A percentile compares a stretch with the other conserved stretches of the same genome.
Evolutionary conservation across 2,888 invertebrate genomes (phyloP).

Genomic region (Caenorhabditis sp.): DNA sequence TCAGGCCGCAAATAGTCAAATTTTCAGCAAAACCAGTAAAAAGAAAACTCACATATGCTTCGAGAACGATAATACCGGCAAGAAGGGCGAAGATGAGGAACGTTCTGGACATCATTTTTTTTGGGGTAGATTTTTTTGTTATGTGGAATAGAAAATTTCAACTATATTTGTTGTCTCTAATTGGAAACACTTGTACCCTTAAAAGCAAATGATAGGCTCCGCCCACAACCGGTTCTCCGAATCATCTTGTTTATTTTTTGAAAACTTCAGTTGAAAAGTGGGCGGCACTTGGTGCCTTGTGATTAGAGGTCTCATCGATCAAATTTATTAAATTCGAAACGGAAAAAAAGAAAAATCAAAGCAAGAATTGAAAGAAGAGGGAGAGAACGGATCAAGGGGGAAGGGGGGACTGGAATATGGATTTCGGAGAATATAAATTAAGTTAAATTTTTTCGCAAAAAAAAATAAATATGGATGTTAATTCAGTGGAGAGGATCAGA

Average conservation of each 20-base stretch:
- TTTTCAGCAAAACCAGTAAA: background rate
- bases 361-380: constrained; percentile 47
- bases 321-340: constrained; percentile 56
- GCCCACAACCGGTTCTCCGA: constrained; percentile 46
- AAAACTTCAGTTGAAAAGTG: background rate
- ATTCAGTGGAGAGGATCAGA: constrained; percentile 22
- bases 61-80: constrained; percentile 36
- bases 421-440: constrained; percentile 3
- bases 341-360: constrained; percentile 30
- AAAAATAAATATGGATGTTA: constrained; percentile 29
- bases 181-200: constrained; percentile 7
- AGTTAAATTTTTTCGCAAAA: constrained; percentile 7
- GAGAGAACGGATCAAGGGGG: constrained; percentile 7
- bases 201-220: constrained; percentile 14
- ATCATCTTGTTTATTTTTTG: constrained; percentile 22
- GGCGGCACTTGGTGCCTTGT: constrained; percentile 8
- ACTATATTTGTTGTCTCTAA: background rate
- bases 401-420: constrained; percentile 15
- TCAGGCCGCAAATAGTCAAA: no score
- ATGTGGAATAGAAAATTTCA: background rate
- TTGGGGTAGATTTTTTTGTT: background rate
- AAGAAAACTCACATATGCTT: constrained; percentile 47
- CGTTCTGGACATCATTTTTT: constrained; percentile 42
- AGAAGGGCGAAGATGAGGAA: constrained; percentile 43
- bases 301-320: constrained; percentile 40